Percentiles rank a stretch among this genome's conserved stretches.
Conservation (phyloP, 2,888 invertebrate genomes). For the Philereme vetulata region DNA sequence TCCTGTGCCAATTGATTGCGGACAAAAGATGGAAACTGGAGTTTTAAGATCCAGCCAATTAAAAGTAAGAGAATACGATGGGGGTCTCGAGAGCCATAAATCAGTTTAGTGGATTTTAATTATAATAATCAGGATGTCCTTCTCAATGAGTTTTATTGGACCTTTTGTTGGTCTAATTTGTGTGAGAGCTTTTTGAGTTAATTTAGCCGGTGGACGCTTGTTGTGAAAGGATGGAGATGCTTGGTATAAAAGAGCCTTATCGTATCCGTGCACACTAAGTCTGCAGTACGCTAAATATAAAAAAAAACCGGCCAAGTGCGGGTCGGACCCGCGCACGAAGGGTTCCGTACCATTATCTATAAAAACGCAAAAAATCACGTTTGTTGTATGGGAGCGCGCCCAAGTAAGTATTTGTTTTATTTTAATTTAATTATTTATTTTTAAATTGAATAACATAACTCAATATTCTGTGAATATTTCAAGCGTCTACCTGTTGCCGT, state of each 20-base stretch:
- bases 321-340: too few relatives aligned
- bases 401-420: too few relatives aligned
- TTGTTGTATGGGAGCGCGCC: too few relatives aligned
- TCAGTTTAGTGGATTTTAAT: constrained; percentile 67
- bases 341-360: too few relatives aligned
- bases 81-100: constrained; percentile 67
- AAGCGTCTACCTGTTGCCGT: too few relatives aligned
- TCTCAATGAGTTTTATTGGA: constrained; percentile 52
- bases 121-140: constrained; percentile 68
- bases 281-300: too few relatives aligned
- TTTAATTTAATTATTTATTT: too few relatives aligned
- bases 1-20: constrained; percentile 66
- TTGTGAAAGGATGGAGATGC: constrained; percentile 15
- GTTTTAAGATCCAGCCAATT: constrained; percentile 72
- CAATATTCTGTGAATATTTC: too few relatives aligned
- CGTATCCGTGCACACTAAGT: too few relatives aligned
- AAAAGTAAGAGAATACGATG: constrained; percentile 68
- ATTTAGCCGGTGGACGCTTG: constrained; percentile 14
- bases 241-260: not conserved
- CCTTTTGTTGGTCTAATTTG: constrained; percentile 51
- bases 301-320: too few relatives aligned
- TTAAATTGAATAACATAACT: too few relatives aligned
- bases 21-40: constrained; percentile 66
- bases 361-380: too few relatives aligned
- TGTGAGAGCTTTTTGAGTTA: constrained; percentile 38